Base-by-base conservation (phyloP, 2,888 invertebrate genomes). In the Chamaedrilus cognettii region DNA sequence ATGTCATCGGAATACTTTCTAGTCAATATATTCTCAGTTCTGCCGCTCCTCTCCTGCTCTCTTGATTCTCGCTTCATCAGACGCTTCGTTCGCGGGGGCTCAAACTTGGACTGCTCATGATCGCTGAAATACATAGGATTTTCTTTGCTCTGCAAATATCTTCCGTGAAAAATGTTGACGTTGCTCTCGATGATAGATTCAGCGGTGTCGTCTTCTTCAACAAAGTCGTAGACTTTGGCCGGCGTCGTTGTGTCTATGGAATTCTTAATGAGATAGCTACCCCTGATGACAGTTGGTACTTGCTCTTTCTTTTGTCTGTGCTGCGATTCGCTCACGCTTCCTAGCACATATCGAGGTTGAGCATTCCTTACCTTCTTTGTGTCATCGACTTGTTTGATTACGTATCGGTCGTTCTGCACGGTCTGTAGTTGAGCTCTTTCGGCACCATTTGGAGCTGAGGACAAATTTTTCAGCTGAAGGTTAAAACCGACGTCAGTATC, bases 201-300 rank as follows among this genome's bases (percentile, higher is more conserved):
- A 19, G 28, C 35, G 35, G 33, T 26, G 31, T 35, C 57, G 60
- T 72, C 69, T 7, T 57, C 64, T 3, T 67, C 66, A 19, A 72
- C 71, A 26, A 73, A 63, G 58, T 72, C 73, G 33, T 70, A 50
- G 33, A 69, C 69, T 49, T 65, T 64, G 30, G 72, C 67, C 0
- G 65, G 69, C 0, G 67, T 62, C 3, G 72, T 66, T 32, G 72
- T 69, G 65, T 72, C 72, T 28, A 73, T 70, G 62, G 61, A 32
- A 62, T 73, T 73, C 60, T 72, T 70, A 60, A 73, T 73, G 30
- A 73, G 66, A 30, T 70, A 70, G 34, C 33, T 60, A n/a, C 73
- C 73, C 2, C 72, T 33, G 15, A 69, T 70, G n/a, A 73, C 67
- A 49, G 66, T 61, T 1, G 69, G 69, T 15, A 65, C 2, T 19